These are phyloP conservation scores for Drosophila sordidula DNA, from an alignment of 2,888 invertebrate species.

Conservation along the genomic window DNA sequence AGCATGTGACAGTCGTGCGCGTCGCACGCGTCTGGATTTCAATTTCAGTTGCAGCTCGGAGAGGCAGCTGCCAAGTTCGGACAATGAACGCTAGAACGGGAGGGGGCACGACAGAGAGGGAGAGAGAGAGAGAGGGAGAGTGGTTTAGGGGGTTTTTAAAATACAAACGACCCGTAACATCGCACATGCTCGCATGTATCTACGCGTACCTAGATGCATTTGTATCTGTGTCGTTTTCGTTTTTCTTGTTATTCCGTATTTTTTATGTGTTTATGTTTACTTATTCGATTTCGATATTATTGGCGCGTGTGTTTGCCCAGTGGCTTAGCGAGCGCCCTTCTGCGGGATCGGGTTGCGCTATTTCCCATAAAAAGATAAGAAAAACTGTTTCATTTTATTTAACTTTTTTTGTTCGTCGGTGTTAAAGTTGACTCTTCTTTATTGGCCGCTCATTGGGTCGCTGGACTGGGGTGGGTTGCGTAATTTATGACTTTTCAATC, in stretches of 20 bases:
- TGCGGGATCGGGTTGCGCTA: conserved; percentile 32
- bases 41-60: conserved; percentile 38
- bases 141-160: conserved; percentile 37
- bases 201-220: conserved; percentile 10
- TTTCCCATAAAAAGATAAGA: conserved; percentile 63
- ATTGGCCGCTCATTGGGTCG: conserved; percentile 2
- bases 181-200: conserved; percentile 6
- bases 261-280: conserved; percentile 68
- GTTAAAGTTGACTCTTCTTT: conserved; percentile 32
- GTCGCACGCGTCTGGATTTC: conserved; percentile 79
- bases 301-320: conserved; percentile 65
- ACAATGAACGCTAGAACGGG: conserved; percentile 16
- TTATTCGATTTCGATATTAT: conserved; percentile 73
- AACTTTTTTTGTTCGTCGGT: conserved; percentile 9
- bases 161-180: conserved; percentile 39
- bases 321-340: conserved; percentile 40
- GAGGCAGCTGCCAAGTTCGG: conserved; percentile 45
- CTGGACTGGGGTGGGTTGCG: conserved; percentile 24
- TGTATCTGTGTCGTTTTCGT: conserved; percentile 44
- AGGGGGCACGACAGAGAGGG: neutral
- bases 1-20: conserved; percentile 67
- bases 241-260: conserved; percentile 6
- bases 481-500: conserved; percentile 49
- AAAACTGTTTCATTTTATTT: conserved; percentile 42
- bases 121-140: neutral